Evolutionary conservation across 2,797 vertebrate species (phyloP), one percentile per base, ranked within the genome.

Genomic region (Pelochelys cantorii): DNA sequence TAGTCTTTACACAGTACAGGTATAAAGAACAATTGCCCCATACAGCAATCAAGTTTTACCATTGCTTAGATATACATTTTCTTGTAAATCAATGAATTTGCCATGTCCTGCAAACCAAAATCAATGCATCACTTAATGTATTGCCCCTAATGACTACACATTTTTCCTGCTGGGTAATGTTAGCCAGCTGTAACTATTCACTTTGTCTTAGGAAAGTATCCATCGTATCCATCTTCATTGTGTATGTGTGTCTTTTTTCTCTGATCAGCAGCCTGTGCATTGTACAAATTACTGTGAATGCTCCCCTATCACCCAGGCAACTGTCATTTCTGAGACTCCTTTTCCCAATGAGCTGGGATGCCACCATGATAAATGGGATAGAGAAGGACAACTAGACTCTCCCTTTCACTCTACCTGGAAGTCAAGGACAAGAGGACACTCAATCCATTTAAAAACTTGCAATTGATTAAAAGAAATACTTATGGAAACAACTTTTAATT

Each of bases 51-150:
- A 18, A 37, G 80, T 10, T 31, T 85, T 7, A 11, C 5, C 8
- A 81, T 74, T 87, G 53, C 3, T 55, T 37, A 71, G 22, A 0
- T 27, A 2, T 11, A 78, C 4, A 17, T 92, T 86, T 54, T 59
- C 54, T 78, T 90, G 5, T 48, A 79, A 68, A 77, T 27, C 13
- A 77, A 52, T 48, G 25, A 52, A 52, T 48, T 77, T 37, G 11
- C 25, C 25, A 7, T 15, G 65, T 14, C 2, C 20, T 17, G 0
- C 14, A 57, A 71, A 60, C 15, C 42, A 77, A 75, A 92, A 77
- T 48, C 37, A 75, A 77, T 77, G 25, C 13, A 52, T 77, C 74
- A 42, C 25, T 17, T 17, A 71, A 0, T 0, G 0, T 31, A 1
- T 2, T 77, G 56, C 11, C 4, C 85, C 5, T 42, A 62, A 90